Conservation (phyloP, 2,113 vertebrate genomes). For the Panurus biarmicus region DNA sequence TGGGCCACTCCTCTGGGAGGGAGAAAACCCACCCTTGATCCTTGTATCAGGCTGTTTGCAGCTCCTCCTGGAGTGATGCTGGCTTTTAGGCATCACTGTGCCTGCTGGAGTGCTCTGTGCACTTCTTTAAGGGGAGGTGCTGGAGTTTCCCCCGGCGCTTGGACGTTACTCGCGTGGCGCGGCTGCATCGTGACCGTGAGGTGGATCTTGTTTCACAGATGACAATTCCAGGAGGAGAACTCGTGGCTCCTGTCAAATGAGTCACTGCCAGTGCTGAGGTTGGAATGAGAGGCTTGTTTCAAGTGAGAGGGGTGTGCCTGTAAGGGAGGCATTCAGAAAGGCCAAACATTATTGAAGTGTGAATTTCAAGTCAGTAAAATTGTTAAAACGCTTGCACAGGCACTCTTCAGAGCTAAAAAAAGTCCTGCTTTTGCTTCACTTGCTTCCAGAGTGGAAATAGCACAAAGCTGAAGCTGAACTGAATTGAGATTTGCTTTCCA, state of each 20-base stretch:
- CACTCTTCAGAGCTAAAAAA: neutral
- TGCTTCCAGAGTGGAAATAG: neutral
- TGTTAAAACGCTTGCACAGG: neutral
- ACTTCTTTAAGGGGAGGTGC: neutral
- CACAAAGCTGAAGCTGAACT: neutral
- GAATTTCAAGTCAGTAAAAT: neutral
- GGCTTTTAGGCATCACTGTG: neutral
- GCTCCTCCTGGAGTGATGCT: neutral
- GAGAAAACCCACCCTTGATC: neutral
- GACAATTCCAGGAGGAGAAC: neutral
- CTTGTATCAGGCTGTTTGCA: neutral
- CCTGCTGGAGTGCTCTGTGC: neutral
- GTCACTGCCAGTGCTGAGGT: neutral
- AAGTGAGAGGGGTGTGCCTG: neutral
- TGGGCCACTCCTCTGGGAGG: neutral
- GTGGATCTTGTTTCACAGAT: neutral
- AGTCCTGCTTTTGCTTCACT: neutral
- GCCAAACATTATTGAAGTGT: neutral
- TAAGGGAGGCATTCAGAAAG: neutral
- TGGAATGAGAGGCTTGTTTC: neutral
- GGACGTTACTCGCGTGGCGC: neutral
- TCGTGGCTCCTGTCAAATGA: constrained; percentile 18
- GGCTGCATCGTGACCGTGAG: neutral
- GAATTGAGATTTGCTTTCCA: neutral
- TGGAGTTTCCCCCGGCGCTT: neutral